phyloP scores from a whole-genome alignment of 2,113 vertebrate genomes.

The Odobenus rosmarus region DNA sequence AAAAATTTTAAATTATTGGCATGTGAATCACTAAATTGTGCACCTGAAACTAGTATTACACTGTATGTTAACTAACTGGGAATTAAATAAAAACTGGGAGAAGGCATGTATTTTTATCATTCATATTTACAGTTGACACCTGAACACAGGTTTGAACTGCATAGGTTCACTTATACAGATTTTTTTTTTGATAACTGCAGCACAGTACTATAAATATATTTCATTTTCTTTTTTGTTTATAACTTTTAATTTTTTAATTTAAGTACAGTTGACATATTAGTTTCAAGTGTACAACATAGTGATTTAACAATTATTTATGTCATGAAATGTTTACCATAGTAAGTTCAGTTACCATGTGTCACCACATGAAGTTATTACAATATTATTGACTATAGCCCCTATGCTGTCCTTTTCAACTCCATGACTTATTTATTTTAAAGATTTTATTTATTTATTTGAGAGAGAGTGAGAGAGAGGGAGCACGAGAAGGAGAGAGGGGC shows the following conservation, averaged over 20 bases:
- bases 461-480: too few relatives aligned
- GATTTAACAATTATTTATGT: not conserved
- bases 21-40: not conserved
- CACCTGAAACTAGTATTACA: not conserved
- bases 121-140: not conserved
- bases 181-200: not conserved
- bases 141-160: not conserved
- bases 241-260: not conserved
- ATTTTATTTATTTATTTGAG: too few relatives aligned
- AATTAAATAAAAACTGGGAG: not conserved
- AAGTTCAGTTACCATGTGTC: not conserved
- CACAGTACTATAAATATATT: not conserved
- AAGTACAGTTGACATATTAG: not conserved
- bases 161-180: not conserved
- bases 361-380: not conserved
- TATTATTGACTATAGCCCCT: not conserved
- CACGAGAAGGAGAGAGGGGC: too few relatives aligned
- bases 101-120: not conserved
- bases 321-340: not conserved
- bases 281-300: not conserved
- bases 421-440: not conserved
- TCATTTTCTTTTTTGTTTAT: not conserved
- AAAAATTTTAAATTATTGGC: not conserved
- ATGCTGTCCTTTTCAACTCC: not conserved
- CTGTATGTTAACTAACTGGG: not conserved